Evolutionary conservation across 2,113 vertebrate genomes (phyloP), one percentile per base, ranked within the genome.

Genomic region (Formicarius rufipectus): DNA sequence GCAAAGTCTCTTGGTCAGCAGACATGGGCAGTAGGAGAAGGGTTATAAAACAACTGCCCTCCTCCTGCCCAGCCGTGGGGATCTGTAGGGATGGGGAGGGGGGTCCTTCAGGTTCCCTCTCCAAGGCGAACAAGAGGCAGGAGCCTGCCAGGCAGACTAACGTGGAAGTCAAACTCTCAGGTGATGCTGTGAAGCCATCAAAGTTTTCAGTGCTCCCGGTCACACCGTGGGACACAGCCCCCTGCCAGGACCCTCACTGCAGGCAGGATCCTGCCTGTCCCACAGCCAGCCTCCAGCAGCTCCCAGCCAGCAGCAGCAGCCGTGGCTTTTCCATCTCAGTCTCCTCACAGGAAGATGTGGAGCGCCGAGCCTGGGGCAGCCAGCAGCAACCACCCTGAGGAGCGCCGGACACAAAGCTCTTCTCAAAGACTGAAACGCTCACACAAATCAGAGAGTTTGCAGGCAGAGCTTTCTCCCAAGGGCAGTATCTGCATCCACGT

Each of bases 141-240:
- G 58, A 83, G 24, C 30, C 44, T 88, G 47, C 35, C 79, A 52
- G 62, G 42, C 52, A 67, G 40, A 1, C 0, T 27, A 33, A 66
- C 2, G 0, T 13, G 39, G 30, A 75, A 76, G 49, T 44, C 4
- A 2, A 1, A 52, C 33, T 21, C 39, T 56, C 28, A 4, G 22
- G 62, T 30, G 78, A 45, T 0, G 6, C 2, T 56, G 24, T 4
- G 12, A 83, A 88, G 75, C 67, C 71, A 35, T 11, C 1, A 2
- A 58, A 55, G 35, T 0, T 0, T 24, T 68, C 71, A 7, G 53
- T 35, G 35, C 75, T 82, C 27, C 33, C 37, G 24, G 63, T 72
- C 35, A 28, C 1, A 0, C 10, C 39, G 12, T 0, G 1, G 69
- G 55, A 40, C 2, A 1, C 68, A 66, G 71, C 30, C 77, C 55